Conservation (phyloP, 2,797 vertebrate species). For the Tadarida brasiliensis region DNA sequence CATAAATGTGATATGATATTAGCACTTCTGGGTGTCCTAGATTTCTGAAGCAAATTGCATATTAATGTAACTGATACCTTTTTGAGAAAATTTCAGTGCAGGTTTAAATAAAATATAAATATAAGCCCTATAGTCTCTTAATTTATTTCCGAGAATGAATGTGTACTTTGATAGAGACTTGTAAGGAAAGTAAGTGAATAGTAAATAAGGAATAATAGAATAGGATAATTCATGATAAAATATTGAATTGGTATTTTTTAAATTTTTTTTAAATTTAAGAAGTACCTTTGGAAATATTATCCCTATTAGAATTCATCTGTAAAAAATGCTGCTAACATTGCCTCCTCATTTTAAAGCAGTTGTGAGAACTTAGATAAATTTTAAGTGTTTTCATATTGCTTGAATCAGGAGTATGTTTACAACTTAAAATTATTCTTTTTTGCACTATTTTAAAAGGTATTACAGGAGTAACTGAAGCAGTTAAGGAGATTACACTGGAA, state of each 20-base stretch:
- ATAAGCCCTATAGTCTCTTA: not conserved
- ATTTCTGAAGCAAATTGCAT: conserved; percentile 47
- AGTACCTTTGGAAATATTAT: not conserved
- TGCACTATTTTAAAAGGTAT: conserved; percentile 88
- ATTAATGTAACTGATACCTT: not conserved
- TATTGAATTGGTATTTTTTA: not conserved
- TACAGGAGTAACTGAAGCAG: conserved; percentile 92
- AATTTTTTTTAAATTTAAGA: conserved; percentile 17
- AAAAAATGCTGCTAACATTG: conserved; percentile 22
- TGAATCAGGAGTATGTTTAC: conserved; percentile 24
- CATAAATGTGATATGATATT: not conserved
- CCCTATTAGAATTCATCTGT: conserved; percentile 51
- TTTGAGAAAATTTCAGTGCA: conserved; percentile 34
- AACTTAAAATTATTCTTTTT: conserved; percentile 60
- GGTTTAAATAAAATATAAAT: conserved; percentile 8
- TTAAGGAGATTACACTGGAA: conserved; percentile 97
- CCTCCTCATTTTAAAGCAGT: conserved; percentile 7
- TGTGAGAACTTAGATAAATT: conserved; percentile 59
- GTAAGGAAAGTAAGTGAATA: not conserved
- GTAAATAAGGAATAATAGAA: not conserved
- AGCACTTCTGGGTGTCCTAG: not conserved
- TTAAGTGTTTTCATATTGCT: conserved; percentile 46
- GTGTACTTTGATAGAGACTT: not conserved
- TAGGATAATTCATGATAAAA: conserved; percentile 46
- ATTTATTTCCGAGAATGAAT: conserved; percentile 1